A percentile compares a stretch with the other conserved stretches of the same genome.
phyloP scores from a whole-genome alignment of 2,797 vertebrate genomes.

The Chaunax sp. region DNA sequence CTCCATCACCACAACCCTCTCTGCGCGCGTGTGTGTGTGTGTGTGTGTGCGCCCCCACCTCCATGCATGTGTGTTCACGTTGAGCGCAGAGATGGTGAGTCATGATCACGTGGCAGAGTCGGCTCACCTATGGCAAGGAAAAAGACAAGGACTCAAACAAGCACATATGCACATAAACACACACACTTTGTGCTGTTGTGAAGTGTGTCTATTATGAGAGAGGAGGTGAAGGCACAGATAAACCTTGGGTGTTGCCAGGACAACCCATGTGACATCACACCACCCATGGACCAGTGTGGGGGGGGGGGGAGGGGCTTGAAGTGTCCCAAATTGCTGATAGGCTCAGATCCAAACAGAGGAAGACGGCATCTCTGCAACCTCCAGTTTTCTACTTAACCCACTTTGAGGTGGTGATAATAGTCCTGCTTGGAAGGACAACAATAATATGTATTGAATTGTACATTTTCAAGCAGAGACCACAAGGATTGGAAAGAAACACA shows the following conservation, averaged over 20 bases:
- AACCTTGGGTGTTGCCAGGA: constrained; percentile 73
- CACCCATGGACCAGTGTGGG: constrained; percentile 21
- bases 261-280: constrained; percentile 74
- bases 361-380: constrained; percentile 19
- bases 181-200: constrained; percentile 32
- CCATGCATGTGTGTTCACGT: constrained; percentile 24
- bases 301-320: constrained; percentile 52
- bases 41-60: neutral
- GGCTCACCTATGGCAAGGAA: constrained; percentile 69
- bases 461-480: constrained; percentile 28
- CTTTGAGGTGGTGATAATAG: constrained; percentile 34
- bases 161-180: neutral
- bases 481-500: constrained; percentile 1
- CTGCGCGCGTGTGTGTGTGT: constrained; percentile 3
- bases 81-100: constrained; percentile 60
- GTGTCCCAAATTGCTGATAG: constrained; percentile 57
- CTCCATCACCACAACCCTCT: constrained; percentile 42
- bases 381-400: constrained; percentile 30
- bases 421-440: constrained; percentile 4
- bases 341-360: constrained; percentile 42
- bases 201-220: constrained; percentile 44
- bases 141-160: constrained; percentile 56
- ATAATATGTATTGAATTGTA: constrained; percentile 22
- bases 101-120: constrained; percentile 61
- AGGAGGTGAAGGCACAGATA: constrained; percentile 55